These are phyloP conservation scores for Pseudopodoces humilis DNA, from an alignment of 2,113 vertebrate species.

Conservation along the genomic window DNA sequence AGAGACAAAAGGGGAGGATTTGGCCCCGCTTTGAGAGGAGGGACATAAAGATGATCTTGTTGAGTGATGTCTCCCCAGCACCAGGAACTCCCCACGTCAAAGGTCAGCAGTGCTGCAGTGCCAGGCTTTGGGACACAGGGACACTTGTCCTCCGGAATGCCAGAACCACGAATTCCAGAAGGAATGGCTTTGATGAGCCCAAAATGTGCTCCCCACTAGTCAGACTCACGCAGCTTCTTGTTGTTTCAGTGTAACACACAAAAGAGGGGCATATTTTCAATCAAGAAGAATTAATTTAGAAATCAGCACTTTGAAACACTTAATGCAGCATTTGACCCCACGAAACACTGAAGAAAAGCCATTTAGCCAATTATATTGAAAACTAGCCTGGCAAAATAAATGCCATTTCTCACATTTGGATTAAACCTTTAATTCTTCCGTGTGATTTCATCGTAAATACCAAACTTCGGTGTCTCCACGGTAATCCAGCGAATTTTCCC, in stretches of 20 bases:
- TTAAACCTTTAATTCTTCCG: background rate
- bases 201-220: background rate
- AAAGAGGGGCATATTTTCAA: rapidly evolving
- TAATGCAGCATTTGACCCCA: background rate
- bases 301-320: background rate
- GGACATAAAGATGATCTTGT: background rate
- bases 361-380: background rate
- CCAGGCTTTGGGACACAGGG: background rate
- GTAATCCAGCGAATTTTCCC: background rate
- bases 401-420: background rate
- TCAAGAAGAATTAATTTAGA: background rate
- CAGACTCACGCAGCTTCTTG: rapidly evolving
- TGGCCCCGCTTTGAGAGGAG: background rate
- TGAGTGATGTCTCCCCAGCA: background rate
- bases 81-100: background rate
- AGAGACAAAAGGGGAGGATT: background rate
- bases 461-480: background rate
- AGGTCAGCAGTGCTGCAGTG: background rate
- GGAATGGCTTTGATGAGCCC: background rate
- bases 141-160: rapidly evolving
- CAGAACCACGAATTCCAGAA: rapidly evolving
- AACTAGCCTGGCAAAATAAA: background rate
- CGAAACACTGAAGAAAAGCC: background rate
- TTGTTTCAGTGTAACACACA: background rate
- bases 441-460: background rate